These are phyloP conservation scores for Pelodytes ibericus DNA, from an alignment of 2,797 vertebrate species.

Conservation along the genomic window DNA sequence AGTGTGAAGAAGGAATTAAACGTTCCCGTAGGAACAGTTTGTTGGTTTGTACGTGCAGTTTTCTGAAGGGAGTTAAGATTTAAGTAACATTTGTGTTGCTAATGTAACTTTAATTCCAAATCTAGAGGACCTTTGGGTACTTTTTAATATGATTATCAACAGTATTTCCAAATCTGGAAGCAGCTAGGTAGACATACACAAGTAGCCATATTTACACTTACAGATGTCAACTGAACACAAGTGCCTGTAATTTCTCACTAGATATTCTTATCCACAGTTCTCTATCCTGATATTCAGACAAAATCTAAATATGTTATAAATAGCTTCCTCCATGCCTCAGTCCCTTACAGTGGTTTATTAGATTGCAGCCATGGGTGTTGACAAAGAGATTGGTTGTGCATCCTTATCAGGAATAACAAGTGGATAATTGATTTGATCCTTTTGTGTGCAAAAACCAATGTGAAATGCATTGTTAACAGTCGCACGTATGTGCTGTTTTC, in stretches of 20 bases:
- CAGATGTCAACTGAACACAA: no score
- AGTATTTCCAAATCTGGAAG: no score
- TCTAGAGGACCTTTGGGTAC: no score
- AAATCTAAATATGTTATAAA: background rate
- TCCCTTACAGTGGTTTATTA: background rate
- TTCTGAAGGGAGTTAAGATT: no score
- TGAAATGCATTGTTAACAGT: background rate
- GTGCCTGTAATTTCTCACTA: background rate
- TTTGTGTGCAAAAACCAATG: background rate
- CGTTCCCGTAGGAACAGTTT: no score
- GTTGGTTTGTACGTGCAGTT: no score
- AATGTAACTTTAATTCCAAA: no score
- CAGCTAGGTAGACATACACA: no score
- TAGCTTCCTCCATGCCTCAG: background rate
- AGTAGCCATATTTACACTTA: no score
- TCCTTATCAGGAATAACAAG: conserved; percentile 8
- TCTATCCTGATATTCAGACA: background rate
- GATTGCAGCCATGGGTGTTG: background rate
- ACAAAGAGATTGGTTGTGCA: background rate
- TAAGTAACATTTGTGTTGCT: no score
- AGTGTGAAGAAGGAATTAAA: no score
- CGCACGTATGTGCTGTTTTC: background rate
- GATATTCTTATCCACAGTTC: background rate
- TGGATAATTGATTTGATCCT: background rate
- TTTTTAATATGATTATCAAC: no score